phyloP scores from a whole-genome alignment of 1,140 invertebrate genomes.

The Antheraea pernyi region DNA sequence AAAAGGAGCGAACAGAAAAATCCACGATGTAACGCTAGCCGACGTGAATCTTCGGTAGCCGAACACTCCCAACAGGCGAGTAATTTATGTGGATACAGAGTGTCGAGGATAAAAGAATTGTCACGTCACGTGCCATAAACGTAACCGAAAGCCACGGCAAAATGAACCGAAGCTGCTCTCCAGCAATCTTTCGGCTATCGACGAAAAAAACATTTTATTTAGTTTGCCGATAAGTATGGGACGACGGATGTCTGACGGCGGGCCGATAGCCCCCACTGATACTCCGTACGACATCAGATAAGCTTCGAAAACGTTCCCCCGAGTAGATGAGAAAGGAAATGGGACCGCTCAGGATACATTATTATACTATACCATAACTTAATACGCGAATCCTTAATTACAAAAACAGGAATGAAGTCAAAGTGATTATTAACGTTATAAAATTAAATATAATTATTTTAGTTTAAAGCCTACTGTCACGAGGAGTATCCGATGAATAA shows the following conservation, averaged over 20 bases:
- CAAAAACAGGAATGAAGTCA: neutral
- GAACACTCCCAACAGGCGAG: conserved; percentile 28
- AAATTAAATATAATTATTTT: too few species aligned
- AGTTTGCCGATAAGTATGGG: conserved; percentile 46
- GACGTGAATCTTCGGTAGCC: conserved; percentile 47
- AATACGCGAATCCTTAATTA: conserved; percentile 59
- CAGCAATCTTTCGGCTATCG: conserved; percentile 26
- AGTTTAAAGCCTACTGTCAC: neutral
- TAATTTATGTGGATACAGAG: conserved; percentile 68
- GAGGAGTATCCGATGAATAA: conserved; percentile 53
- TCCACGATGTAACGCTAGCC: conserved; percentile 41
- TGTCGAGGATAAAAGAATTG: conserved; percentile 60
- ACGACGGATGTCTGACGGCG: conserved; percentile 45
- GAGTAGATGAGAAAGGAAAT: conserved; percentile 61
- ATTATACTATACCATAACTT: conserved; percentile 70
- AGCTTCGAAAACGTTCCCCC: conserved; percentile 33
- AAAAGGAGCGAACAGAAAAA: conserved; percentile 44
- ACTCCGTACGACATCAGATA: conserved; percentile 66
- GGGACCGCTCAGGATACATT: conserved; percentile 53
- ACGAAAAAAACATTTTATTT: conserved; percentile 44
- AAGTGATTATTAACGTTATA: too few species aligned
- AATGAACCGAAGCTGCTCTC: conserved; percentile 22
- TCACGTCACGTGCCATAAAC: conserved; percentile 56
- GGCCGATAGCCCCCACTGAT: conserved; percentile 37
- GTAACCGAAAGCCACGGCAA: conserved; percentile 29